These are phyloP conservation scores for Pachycephus smyrnensis DNA, from an alignment of 2,888 invertebrate species.

Conservation along the genomic window DNA sequence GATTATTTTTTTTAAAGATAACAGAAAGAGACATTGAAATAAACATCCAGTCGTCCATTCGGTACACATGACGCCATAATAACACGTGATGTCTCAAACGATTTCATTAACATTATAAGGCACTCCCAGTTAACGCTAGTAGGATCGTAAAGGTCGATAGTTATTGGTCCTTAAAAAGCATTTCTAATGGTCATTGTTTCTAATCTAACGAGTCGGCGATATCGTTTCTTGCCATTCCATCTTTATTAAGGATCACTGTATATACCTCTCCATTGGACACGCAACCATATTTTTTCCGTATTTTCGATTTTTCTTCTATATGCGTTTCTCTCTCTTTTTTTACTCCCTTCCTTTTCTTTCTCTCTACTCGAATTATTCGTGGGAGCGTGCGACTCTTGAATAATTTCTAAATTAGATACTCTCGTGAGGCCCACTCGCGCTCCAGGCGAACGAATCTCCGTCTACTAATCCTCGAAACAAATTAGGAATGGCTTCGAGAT, in stretches of 20 bases:
- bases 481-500: constrained; percentile 25
- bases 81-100: not conserved
- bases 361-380: not conserved
- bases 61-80: not conserved
- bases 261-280: not conserved
- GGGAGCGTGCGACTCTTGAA: not conserved
- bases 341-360: constrained; percentile 2
- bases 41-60: not conserved
- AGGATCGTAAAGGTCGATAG: not conserved
- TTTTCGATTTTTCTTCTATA: constrained; percentile 6
- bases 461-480: constrained; percentile 18
- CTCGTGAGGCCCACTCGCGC: not conserved
- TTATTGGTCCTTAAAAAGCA: not conserved
- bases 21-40: not conserved
- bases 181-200: not conserved
- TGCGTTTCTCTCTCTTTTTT: constrained; percentile 10
- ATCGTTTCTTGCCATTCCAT: not conserved
- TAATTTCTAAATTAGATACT: not conserved
- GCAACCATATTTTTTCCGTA: not conserved
- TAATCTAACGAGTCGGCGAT: not conserved
- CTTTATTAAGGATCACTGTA: not conserved
- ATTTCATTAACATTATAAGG: not conserved
- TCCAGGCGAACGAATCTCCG: not conserved
- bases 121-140: not conserved
- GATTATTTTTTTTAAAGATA: not conserved